Evolutionary conservation across 2,797 vertebrate species (phyloP).

Genomic region (Etheostoma nigrum): DNA sequence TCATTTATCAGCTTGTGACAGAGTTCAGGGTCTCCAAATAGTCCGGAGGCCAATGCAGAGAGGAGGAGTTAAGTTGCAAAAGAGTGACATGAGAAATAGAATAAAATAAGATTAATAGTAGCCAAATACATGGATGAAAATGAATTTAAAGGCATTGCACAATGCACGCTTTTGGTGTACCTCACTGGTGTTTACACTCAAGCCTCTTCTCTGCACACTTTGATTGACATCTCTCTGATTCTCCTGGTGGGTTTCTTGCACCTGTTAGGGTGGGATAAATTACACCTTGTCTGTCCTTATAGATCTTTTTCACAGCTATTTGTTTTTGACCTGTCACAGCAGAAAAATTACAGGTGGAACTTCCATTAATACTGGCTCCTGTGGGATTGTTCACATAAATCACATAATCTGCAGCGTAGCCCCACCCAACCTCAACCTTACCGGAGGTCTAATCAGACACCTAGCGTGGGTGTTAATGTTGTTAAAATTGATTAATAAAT

Average conservation of each 20-base stretch:
- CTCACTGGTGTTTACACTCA: slow-evolving; percentile 3
- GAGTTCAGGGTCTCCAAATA: slow-evolving; percentile 52
- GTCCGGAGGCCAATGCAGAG: slow-evolving; percentile 25
- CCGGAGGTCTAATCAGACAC: no score
- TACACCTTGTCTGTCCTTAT: neutral
- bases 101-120: neutral
- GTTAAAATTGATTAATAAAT: no score
- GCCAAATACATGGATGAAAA: slow-evolving; percentile 3
- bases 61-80: neutral
- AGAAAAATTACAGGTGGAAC: neutral
- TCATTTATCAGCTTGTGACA: slow-evolving; percentile 75
- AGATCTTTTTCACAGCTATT: neutral
- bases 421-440: no score
- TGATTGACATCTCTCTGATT: neutral
- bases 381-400: no score
- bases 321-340: neutral
- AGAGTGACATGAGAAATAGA: slow-evolving; percentile 2
- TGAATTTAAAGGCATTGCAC: neutral
- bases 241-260: no score
- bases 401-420: no score
- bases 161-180: neutral
- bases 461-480: no score
- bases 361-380: neutral
- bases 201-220: neutral
- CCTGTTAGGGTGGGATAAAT: neutral